Evolutionary conservation across 2,113 vertebrate genomes (phyloP), one percentile per base, ranked within the genome.

Genomic region (Hylia prasina): DNA sequence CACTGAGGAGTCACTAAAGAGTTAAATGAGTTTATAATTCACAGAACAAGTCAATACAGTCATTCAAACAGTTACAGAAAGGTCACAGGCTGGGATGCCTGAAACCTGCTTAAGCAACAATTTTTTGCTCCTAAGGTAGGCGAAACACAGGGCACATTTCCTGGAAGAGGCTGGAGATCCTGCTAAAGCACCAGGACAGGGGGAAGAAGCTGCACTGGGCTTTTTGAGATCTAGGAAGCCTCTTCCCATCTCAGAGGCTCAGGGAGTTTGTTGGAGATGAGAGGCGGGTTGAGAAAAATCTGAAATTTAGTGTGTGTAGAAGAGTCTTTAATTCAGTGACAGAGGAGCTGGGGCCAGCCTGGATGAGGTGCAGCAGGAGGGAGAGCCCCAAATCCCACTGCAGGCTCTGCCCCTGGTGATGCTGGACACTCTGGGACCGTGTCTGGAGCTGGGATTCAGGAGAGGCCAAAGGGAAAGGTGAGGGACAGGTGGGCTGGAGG

Each of bases 41-140:
- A 70, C 78, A 90, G 90, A 95, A 96, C 94, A 97, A 96, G 94
- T 88, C 94, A 96, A 93, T 78, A 68, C 92, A 96, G 63, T 89
- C 93, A 89, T 83, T 71, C 88, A 57, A 81, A 83, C 64, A 95
- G 90, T 83, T 95, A 93, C 88, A 81, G 88, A 93, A 79, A 96
- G 88, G 94, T 94, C 93, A 96, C 76, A 2, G 79, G 60, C 88
- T 94, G 84, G 56, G 90, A 51, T 61, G 90, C 82, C 93, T 92
- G 93, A 96, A 96, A 94, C 75, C 48, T 91, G 89, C 82, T 94
- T 96, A 69, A 97, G 78, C 92, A 96, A 92, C 72, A 63, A 70
- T 80, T 90, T 93, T 90, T 73, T 70, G 47, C 90, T 96, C 18
- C 57, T 13, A 13, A 44, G 60, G 40, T 80, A 45, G 82, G 56